Conservation (phyloP, 2,888 invertebrate genomes). For the Dryocosmus kuriphilus region DNA sequence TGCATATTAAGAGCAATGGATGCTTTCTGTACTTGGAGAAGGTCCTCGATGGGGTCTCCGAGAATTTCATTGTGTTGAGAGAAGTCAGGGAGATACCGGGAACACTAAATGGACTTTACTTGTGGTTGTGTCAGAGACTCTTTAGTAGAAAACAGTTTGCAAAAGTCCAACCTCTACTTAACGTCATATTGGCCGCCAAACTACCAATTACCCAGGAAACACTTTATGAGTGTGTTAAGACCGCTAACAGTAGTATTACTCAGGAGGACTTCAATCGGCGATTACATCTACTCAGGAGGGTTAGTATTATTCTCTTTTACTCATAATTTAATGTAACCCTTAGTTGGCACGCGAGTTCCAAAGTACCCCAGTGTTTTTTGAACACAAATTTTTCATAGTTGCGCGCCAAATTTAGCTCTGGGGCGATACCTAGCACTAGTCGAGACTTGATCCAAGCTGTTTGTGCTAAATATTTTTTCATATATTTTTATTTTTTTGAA, state of each 20-base stretch:
- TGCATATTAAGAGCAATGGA: slow-evolving; percentile 97
- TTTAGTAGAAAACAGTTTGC: slow-evolving; percentile 93
- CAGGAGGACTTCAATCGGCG: slow-evolving; percentile 90
- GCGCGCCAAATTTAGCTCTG: no score
- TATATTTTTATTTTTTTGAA: no score
- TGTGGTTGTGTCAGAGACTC: slow-evolving; percentile 96
- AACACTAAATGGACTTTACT: slow-evolving; percentile 94
- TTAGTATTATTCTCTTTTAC: background rate
- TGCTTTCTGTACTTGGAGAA: slow-evolving; percentile 93
- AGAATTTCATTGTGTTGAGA: slow-evolving; percentile 93
- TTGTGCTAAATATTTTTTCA: no score
- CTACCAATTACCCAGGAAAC: slow-evolving; percentile 90
- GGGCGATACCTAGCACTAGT: no score
- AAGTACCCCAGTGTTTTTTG: no score
- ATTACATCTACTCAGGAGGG: slow-evolving; percentile 85
- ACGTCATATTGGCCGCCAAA: slow-evolving; percentile 92
- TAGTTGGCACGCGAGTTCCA: no score
- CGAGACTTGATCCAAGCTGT: no score
- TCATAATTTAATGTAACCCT: no score
- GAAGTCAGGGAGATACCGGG: slow-evolving; percentile 95
- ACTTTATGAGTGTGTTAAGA: slow-evolving; percentile 89
- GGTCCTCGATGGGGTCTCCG: slow-evolving; percentile 93
- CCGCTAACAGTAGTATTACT: slow-evolving; percentile 88
- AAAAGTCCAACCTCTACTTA: slow-evolving; percentile 89
- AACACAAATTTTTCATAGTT: no score